phyloP scores from a whole-genome alignment of 1,140 invertebrate genomes.

The Zaprionus nigranus region DNA sequence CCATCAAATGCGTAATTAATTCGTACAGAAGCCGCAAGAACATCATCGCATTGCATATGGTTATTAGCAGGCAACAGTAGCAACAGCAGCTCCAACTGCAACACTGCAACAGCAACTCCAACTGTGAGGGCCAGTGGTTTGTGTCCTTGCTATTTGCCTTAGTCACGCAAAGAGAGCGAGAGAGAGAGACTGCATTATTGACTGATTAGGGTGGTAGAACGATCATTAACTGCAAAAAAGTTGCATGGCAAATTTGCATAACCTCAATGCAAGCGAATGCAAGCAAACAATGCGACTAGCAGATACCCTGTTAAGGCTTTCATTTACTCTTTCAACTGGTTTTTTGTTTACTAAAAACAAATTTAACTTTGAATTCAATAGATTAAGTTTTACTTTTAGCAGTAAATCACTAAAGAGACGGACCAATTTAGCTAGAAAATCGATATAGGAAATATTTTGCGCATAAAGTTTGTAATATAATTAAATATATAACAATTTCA shows the following conservation, averaged over 20 bases:
- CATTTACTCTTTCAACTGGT: no score
- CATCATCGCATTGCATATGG: conserved; percentile 33
- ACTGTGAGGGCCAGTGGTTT: conserved; percentile 10
- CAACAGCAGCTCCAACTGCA: background rate
- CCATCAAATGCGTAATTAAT: conserved; percentile 76
- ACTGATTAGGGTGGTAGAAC: conserved; percentile 20
- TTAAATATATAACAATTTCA: background rate
- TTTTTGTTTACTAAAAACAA: no score
- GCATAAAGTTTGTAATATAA: no score
- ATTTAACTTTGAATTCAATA: no score
- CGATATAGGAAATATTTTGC: no score
- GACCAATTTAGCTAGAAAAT: no score
- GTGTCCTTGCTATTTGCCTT: conserved; percentile 51
- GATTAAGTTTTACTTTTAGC: background rate
- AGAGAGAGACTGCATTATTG: conserved; percentile 9
- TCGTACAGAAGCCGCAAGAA: conserved; percentile 65
- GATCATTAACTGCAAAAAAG: conserved; percentile 22
- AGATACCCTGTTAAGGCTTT: background rate
- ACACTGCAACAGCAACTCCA: background rate
- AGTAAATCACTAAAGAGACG: no score
- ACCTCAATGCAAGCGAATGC: background rate
- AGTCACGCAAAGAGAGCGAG: conserved; percentile 25
- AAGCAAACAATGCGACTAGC: background rate
- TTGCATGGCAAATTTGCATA: conserved; percentile 4
- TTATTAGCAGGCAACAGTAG: conserved; percentile 36